These are phyloP conservation scores for Acridotheres tristis DNA, from an alignment of 2,797 vertebrate genomes.

Conservation along the genomic window DNA sequence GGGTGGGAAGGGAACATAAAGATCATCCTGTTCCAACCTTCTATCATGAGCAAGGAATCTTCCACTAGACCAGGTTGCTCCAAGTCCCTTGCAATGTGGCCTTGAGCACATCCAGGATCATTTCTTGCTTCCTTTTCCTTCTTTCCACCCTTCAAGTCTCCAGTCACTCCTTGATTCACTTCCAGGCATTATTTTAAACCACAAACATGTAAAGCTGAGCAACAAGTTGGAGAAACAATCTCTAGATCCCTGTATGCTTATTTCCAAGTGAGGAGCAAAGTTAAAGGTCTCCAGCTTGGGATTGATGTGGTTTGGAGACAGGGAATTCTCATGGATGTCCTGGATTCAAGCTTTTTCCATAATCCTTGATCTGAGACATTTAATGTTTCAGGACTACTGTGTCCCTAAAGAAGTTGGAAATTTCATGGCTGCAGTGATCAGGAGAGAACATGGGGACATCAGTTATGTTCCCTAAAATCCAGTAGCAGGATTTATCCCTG, in stretches of 20 bases:
- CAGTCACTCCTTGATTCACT: background rate
- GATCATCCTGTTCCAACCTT: background rate
- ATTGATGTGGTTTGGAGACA: background rate
- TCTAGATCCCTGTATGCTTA: background rate
- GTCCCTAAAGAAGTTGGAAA: background rate
- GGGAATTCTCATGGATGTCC: background rate
- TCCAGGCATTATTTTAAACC: background rate
- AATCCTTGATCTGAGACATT: background rate
- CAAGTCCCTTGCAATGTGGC: accelerated
- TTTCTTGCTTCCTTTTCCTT: background rate
- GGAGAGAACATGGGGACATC: background rate
- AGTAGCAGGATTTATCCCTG: background rate
- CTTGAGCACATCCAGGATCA: background rate
- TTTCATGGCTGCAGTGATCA: background rate
- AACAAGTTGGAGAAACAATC: background rate
- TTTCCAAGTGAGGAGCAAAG: background rate
- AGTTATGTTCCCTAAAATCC: background rate
- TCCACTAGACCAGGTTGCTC: background rate
- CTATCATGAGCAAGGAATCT: background rate
- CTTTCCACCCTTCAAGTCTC: background rate
- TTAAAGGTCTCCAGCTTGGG: background rate
- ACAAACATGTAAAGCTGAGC: background rate
- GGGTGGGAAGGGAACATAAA: background rate
- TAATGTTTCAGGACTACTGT: background rate
- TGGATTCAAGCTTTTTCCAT: background rate